phyloP scores from a whole-genome alignment of 2,113 vertebrate species.

The Arothron firmamentum region DNA sequence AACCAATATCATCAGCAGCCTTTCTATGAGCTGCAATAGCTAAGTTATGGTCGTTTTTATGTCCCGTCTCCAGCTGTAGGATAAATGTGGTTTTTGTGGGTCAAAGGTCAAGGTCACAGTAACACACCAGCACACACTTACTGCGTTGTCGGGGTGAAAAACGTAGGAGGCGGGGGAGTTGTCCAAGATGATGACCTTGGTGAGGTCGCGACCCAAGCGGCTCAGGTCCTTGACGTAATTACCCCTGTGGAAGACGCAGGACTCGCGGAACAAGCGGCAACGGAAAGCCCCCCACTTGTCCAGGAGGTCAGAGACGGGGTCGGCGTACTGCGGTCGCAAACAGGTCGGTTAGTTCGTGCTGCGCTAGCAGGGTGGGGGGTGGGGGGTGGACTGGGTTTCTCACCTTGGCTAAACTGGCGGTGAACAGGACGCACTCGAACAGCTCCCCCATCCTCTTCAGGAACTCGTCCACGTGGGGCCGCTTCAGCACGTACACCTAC shows the following conservation, averaged over 20 bases:
- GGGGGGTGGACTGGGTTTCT: conserved; percentile 13
- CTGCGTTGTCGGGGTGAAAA: conserved; percentile 95
- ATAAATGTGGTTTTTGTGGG: too few relatives aligned
- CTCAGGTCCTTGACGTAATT: conserved; percentile 98
- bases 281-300: conserved; percentile 97
- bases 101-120: too few relatives aligned
- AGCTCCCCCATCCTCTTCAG: conserved; percentile 94
- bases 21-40: too few relatives aligned
- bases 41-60: too few relatives aligned
- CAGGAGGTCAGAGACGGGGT: conserved; percentile 92
- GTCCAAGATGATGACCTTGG: conserved; percentile 93
- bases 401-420: conserved; percentile 97
- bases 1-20: background rate
- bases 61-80: too few relatives aligned
- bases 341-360: background rate
- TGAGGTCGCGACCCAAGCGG: conserved; percentile 89
- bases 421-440: conserved; percentile 96
- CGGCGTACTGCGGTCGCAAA: conserved; percentile 80
- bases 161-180: conserved; percentile 96
- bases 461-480: conserved; percentile 94
- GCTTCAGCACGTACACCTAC: conserved; percentile 95
- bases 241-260: conserved; percentile 93
- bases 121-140: conserved; percentile 55
- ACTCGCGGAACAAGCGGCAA: conserved; percentile 92
- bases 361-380: background rate